Percentiles rank a stretch among this genome's conserved stretches.
Evolutionary conservation across 37 sponge, comb jelly and placozoan genomes (phyloP).

Genomic region (Beroe forskalii): DNA sequence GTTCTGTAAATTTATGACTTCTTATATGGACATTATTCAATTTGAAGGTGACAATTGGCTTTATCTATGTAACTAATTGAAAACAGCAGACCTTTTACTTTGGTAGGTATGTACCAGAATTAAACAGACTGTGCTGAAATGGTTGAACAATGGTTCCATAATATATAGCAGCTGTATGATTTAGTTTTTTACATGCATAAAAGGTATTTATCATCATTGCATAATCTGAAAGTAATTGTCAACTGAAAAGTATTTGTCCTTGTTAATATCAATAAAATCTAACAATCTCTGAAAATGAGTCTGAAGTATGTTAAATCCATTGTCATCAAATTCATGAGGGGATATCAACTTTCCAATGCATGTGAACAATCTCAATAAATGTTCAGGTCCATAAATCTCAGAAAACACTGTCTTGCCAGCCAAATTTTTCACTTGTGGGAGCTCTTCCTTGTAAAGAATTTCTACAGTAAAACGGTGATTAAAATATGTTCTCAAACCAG

Average conservation of each 20-base stretch:
- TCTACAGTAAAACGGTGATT: constrained; percentile 43
- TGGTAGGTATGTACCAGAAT: no score
- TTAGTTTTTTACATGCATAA: no score
- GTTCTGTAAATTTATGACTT: no score
- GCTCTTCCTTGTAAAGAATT: constrained; percentile 10
- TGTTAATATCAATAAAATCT: constrained; percentile 48
- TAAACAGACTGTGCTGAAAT: no score
- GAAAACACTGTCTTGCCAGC: constrained; percentile 40
- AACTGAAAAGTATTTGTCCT: not conserved
- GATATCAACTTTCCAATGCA: constrained; percentile 55
- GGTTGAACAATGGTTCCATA: no score
- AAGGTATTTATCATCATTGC: constrained; percentile 6
- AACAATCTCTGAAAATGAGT: constrained; percentile 36
- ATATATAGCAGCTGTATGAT: no score
- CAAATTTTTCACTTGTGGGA: constrained; percentile 11
- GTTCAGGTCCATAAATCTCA: constrained; percentile 36
- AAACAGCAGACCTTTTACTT: no score
- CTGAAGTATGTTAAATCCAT: constrained; percentile 27
- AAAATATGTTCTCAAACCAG: constrained; percentile 34
- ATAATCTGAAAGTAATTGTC: constrained; percentile 30
- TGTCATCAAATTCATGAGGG: constrained; percentile 23
- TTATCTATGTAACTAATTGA: no score
- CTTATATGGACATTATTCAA: no score
- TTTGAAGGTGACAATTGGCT: no score
- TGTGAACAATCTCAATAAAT: constrained; percentile 35